phyloP scores from a whole-genome alignment of 2,797 vertebrate genomes.

The Sebastes hubbsi region DNA sequence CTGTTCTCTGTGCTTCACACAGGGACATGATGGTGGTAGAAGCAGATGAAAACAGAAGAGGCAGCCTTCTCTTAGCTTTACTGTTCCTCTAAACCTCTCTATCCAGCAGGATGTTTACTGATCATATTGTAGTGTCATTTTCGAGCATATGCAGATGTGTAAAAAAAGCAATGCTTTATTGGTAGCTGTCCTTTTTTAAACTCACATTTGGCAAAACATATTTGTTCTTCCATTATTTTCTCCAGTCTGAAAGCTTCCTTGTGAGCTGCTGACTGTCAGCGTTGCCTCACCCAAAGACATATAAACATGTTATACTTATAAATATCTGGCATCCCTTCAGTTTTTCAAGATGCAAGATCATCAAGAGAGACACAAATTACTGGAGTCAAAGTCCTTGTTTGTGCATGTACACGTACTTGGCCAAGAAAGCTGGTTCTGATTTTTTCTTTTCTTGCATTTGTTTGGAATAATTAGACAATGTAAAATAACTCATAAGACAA shows the following conservation, averaged over 20 bases:
- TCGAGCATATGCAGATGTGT: no score
- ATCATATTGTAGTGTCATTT: neutral
- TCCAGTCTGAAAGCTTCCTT: neutral
- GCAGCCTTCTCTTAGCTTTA: neutral
- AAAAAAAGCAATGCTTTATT: neutral
- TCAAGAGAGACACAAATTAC: no score
- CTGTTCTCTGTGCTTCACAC: neutral
- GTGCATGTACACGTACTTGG: no score
- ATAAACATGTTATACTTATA: neutral
- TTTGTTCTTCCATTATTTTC: neutral
- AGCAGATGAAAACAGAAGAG: neutral
- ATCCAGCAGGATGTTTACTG: neutral
- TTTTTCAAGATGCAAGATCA: no score
- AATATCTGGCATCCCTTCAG: no score
- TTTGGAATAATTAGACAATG: no score
- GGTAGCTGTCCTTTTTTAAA: neutral
- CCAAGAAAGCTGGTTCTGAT: no score
- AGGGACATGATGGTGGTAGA: neutral
- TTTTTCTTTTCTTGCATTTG: no score
- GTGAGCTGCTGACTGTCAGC: neutral
- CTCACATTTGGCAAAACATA: neutral
- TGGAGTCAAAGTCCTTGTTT: no score
- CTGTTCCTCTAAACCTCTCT: no score
- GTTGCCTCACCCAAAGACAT: neutral
- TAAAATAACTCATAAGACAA: no score